Evolutionary conservation across 2,888 invertebrate genomes (phyloP), one percentile per base, ranked within the genome.

Genomic region (Chrysolina oricalcia): DNA sequence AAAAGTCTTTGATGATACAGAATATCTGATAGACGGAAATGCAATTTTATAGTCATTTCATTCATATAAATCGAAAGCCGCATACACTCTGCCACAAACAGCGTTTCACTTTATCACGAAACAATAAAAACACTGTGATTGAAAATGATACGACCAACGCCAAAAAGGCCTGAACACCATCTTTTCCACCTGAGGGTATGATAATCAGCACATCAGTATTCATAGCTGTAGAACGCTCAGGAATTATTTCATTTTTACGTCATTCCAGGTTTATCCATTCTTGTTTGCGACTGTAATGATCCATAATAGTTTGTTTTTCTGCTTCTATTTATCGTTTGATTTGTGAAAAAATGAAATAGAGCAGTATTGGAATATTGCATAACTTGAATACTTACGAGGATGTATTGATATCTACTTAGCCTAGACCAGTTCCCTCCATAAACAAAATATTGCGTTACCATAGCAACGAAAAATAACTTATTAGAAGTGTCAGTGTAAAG

Each of bases 191-290:
- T 59, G 71, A 72, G 80, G 79, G 76, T 78, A 79, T 81, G 81
- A 74, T 81, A 81, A 81, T 80, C 68, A 67, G 13, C 62, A 75
- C 77, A 81, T 81, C 81, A 81, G 81, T 81, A 81, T 81, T 81
- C 81, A 81, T 81, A 80, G 79, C 78, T 72, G 68, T 64, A 62
- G 77, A 81, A 74, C 79, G 77, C 72, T 76, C 72, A 62, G 21
- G 75, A 77, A 76, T 78, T 72, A 72, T 72, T 70, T 69, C 66
- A 70, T 71, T 76, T 75, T 72, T 56, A 59, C 73, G 59, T 59
- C 59, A 59, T 8, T 59, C 17, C 35, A 27, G n/a, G 59, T 27
- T 35, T 35, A n/a, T 59, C 59, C 27, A 27, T 59, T 59, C 59
- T 59, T 35, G 27, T 59, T 59, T 35, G 59, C 9, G 19, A 13